Evolutionary conservation across 2,888 invertebrate species (phyloP).

Genomic region (Megaustenia siamemsis): DNA sequence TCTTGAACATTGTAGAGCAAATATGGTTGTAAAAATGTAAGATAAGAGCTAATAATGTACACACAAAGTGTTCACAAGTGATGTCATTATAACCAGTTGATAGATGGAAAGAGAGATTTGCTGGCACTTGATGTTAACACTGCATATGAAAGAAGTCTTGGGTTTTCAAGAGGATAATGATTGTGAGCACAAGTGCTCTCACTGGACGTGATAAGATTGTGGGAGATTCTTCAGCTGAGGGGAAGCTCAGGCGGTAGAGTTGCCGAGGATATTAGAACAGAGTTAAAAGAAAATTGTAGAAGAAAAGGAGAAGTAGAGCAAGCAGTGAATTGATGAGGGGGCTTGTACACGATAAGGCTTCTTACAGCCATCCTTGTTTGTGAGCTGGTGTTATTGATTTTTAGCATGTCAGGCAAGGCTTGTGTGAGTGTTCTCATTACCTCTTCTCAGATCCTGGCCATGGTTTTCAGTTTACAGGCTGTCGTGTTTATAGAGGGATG

Average conservation of each 20-base stretch:
- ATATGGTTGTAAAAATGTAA: too few species aligned
- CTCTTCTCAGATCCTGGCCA: not conserved
- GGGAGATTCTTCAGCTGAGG: not conserved
- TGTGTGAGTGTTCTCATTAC: not conserved
- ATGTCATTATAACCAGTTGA: not conserved
- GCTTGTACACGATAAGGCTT: slow-evolving; percentile 5
- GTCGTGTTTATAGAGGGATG: too few species aligned
- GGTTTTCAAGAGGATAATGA: not conserved
- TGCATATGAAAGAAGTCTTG: not conserved
- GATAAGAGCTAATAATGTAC: too few species aligned
- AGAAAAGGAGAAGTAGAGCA: not conserved
- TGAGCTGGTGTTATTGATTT: slow-evolving; percentile 4
- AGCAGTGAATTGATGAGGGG: slow-evolving; percentile 16
- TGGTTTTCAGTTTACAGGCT: not conserved
- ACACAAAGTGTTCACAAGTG: not conserved
- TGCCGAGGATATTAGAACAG: too few species aligned
- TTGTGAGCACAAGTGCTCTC: not conserved
- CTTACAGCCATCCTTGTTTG: slow-evolving; percentile 22
- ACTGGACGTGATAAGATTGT: not conserved
- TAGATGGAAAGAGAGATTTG: not conserved
- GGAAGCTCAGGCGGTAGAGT: not conserved
- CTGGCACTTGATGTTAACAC: not conserved
- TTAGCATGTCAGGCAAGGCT: not conserved
- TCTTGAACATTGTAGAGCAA: too few species aligned
- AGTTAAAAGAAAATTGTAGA: not conserved